These are phyloP conservation scores for Argentina silus DNA, from an alignment of 2,797 vertebrate genomes.

Conservation along the genomic window DNA sequence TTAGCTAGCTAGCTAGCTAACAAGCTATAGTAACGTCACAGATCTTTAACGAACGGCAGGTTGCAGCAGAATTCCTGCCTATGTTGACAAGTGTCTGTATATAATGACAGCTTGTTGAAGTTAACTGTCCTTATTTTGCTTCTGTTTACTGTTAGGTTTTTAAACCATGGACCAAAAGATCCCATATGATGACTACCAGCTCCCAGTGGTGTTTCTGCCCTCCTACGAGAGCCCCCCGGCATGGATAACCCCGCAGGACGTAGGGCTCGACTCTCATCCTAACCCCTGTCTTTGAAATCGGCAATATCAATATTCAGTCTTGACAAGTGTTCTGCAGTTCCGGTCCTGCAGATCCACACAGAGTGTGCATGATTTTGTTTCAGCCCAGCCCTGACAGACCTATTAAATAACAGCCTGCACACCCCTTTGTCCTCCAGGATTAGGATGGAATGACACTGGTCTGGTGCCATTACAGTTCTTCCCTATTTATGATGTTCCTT, in stretches of 20 bases:
- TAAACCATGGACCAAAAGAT: conserved; percentile 85
- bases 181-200: conserved; percentile 90
- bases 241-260: conserved; percentile 94
- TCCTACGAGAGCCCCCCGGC: conserved; percentile 94
- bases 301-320: neutral
- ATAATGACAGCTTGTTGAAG: neutral
- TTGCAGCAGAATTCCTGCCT: neutral
- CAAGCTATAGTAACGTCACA: neutral
- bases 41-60: neutral
- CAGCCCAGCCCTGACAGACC: neutral
- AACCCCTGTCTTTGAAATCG: neutral
- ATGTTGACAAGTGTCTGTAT: neutral
- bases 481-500: neutral
- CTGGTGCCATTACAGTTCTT: neutral
- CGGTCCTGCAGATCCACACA: too few species aligned
- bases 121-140: neutral
- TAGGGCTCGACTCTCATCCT: conserved; percentile 39
- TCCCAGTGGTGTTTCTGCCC: conserved; percentile 92
- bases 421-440: too few species aligned
- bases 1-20: conserved; percentile 26
- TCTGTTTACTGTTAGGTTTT: neutral
- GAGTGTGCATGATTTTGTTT: too few species aligned
- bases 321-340: too few species aligned
- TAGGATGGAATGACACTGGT: neutral
- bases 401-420: neutral